These are phyloP conservation scores for Drosophila repleta DNA, from an alignment of 1,140 invertebrate species.

Conservation along the genomic window DNA sequence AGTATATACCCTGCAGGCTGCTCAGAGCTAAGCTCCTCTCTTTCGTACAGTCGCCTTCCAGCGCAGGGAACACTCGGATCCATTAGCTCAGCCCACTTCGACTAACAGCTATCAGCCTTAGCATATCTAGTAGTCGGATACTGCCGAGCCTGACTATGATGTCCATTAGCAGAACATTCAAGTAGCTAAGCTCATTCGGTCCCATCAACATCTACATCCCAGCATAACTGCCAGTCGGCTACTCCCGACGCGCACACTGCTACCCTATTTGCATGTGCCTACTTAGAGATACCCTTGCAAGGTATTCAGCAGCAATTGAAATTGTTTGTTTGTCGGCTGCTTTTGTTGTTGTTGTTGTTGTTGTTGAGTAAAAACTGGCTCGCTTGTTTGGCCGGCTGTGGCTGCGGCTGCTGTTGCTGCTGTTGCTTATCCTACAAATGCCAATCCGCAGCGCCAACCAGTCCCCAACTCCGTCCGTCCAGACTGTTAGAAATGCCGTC, in stretches of 20 bases:
- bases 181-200: too few relatives aligned
- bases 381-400: conserved; percentile 6
- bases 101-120: too few relatives aligned
- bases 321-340: conserved; percentile 32
- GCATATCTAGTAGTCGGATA: neutral
- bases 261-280: conserved; percentile 7
- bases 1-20: too few relatives aligned
- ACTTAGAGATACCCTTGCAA: conserved; percentile 6
- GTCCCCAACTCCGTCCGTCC: conserved; percentile 36
- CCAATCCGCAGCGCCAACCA: conserved; percentile 66
- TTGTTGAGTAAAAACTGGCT: conserved; percentile 36
- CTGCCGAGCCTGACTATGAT: neutral
- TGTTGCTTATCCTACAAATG: conserved; percentile 65
- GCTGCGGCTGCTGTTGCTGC: conserved; percentile 7
- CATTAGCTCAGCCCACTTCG: too few relatives aligned
- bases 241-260: neutral
- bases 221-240: too few relatives aligned
- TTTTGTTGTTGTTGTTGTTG: conserved; percentile 19
- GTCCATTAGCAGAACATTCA: too few relatives aligned
- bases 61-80: too few relatives aligned
- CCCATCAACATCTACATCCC: too few relatives aligned
- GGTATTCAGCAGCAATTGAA: conserved; percentile 30
- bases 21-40: too few relatives aligned
- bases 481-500: conserved; percentile 57
- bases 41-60: too few relatives aligned